A percentile compares a stretch with the other conserved stretches of the same genome.
Evolutionary conservation across 2,113 vertebrate genomes (phyloP).

Genomic region (Gymnobelideus leadbeateri): DNA sequence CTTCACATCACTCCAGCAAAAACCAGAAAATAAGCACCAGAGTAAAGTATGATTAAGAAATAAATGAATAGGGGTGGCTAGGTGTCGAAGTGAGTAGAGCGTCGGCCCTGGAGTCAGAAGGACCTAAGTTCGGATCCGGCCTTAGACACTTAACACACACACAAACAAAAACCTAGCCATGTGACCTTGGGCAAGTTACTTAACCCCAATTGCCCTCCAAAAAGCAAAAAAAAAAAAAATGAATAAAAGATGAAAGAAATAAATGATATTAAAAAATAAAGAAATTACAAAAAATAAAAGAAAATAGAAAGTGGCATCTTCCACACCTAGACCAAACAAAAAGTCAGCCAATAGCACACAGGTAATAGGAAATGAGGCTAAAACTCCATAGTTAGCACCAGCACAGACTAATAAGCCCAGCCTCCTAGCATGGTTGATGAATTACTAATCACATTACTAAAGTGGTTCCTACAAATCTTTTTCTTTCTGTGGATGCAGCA

Average conservation of each 20-base stretch:
- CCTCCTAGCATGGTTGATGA: not conserved
- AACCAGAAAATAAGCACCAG: not conserved
- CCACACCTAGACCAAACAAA: not conserved
- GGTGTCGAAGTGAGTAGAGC: no score
- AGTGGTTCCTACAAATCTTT: not conserved
- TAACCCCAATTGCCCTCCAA: no score
- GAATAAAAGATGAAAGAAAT: no score
- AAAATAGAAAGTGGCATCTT: not conserved
- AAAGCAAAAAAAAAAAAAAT: no score
- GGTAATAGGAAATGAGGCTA: not conserved
- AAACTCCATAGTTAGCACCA: not conserved
- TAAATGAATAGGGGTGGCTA: not conserved
- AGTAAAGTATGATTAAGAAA: not conserved
- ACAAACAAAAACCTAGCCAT: no score
- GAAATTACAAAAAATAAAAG: no score
- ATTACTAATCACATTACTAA: not conserved
- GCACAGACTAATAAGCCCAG: not conserved
- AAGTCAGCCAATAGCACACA: not conserved
- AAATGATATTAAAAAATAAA: no score
- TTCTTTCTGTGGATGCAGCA: not conserved
- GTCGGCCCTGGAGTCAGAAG: no score
- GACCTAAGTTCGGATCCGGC: no score
- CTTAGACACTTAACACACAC: no score
- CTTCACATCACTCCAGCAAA: not conserved
- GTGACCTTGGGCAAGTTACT: no score